Evolutionary conservation across 2,113 vertebrate species (phyloP).

Genomic region (Elgaria multicarinata): DNA sequence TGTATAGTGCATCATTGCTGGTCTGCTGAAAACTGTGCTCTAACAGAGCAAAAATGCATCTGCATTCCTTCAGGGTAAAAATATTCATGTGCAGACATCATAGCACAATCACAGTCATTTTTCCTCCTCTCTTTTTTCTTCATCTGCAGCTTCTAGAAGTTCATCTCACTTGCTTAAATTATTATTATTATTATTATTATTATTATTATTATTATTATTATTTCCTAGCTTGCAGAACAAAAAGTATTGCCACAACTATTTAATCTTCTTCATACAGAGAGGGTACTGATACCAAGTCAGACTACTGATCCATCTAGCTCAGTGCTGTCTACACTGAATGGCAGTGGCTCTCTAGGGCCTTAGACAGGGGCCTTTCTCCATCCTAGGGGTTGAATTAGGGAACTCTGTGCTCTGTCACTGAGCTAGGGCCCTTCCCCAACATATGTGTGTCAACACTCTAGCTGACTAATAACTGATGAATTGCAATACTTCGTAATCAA

Average conservation of each 20-base stretch:
- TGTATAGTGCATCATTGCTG: constrained; percentile 78
- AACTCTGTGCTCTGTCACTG: not conserved
- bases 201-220: not conserved
- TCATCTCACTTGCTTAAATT: constrained; percentile 50
- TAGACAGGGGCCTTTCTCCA: not conserved
- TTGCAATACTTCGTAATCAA: not conserved
- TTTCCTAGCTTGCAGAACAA: not conserved
- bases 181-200: not conserved
- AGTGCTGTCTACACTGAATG: not conserved
- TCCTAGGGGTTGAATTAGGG: not conserved
- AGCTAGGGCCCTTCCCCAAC: not conserved
- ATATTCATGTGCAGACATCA: constrained; percentile 77
- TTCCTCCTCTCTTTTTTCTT: constrained; percentile 60
- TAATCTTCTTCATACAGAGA: not conserved
- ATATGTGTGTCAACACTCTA: not conserved
- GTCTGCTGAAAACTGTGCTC: constrained; percentile 66
- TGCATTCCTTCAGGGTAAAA: constrained; percentile 79
- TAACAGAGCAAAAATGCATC: constrained; percentile 80
- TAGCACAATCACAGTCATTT: constrained; percentile 64
- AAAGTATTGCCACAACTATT: not conserved
- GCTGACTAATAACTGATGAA: not conserved
- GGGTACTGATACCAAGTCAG: not conserved
- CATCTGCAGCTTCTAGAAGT: constrained; percentile 66
- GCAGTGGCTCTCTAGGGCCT: not conserved
- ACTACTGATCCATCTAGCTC: not conserved